Evolutionary conservation across 2,888 invertebrate species (phyloP), one percentile per base, ranked within the genome.

Genomic region (Drosophila setosimentum): DNA sequence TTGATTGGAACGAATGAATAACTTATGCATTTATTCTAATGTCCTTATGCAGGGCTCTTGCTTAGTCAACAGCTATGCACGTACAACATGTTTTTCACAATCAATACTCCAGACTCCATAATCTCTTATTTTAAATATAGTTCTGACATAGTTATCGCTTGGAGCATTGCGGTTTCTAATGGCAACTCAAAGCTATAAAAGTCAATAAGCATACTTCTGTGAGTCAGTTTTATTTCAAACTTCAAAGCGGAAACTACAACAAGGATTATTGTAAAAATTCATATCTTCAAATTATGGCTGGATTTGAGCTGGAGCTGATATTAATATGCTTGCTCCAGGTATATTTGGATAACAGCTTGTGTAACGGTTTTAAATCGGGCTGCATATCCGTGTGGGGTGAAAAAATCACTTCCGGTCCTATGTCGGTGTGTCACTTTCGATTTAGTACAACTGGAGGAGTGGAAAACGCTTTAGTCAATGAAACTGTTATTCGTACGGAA

Each of bases 171-270:
- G 78, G 78, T 51, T 5, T 21, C 2, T 18, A 18, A 40, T 24
- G 18, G 35, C 40, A 53, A 32, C 7, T n/a, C 0, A n/a, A 21
- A 29, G 21, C 35, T 60, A 63, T 57, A 60, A 53, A 64, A 48
- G 37, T 11, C 18, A 33, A 8, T 7, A 1, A 1, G 11, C 3
- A 0, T 5, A 8, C 7, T 8, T 8, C 16, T 33, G 5, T 33
- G 24, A 45, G 40, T 75, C 49, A 79, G 76, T 76, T 48, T 16
- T 18, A 29, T 11, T 50, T 21, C 18, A n/a, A 50, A 48, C n/a
- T 58, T 42, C 10, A n/a, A 24, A 24, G n/a, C 21, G 29, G 5
- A 4, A 40, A 50, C 42, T 49, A n/a, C 37, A 18, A 33, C 29
- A 30, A 32, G 11, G 27, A 33, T 8, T 40, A 35, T 27, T 33